Base-by-base conservation (phyloP, 53 echinoderm and acorn worm genomes). In the Holothuria scabra region DNA sequence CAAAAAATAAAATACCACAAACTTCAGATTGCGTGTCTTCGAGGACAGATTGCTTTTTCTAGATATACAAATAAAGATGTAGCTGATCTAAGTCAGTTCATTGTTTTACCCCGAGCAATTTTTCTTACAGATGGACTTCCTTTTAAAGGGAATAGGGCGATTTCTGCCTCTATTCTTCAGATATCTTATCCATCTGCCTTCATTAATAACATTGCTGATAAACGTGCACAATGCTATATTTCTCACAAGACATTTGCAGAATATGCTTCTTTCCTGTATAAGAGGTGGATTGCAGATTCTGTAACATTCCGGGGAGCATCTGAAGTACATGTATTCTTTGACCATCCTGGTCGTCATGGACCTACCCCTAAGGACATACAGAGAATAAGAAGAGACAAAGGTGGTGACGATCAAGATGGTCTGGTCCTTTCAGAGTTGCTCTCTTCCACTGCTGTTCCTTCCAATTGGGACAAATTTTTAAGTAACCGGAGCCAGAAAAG, bases 1-100 rank as follows among this genome's bases (percentile, higher is more conserved):
- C 80, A 78, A 34, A 70, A 87, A 58, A 16, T 81, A 4, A 80
- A 87, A 81, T 67, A 87, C 44, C 86, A 86, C 12, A 70, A 58
- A 59, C 71, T 85, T 13, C 82, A 82, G 64, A 64, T 82, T 63
- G 35, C 58, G 10, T 67, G 62, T 55, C 34, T 84, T 6, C 44
- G 68, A 26, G 49, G 32, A 28, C 48, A 67, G 21, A 67, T 84
- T 49, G 67, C 84, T 62, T 66, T 26, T 23, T 66, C 84, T 8
- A 66, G 67, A 48, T 35, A 68, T 5, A 38, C 67, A 26, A 49
- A 49, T 48, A 37, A 22, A 46, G 46, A 56, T n/a, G 25, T 67
- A 1, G 24, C 62, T 46, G 67, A 67, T 55, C 31, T n/a, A n/a
- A n/a, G n/a, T n/a, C n/a, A n/a, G n/a, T n/a, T n/a, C n/a, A n/a